Percentiles rank a stretch among this genome's conserved stretches.
phyloP scores from a whole-genome alignment of 2,113 vertebrate genomes.

The Amblyopsis rosae region DNA sequence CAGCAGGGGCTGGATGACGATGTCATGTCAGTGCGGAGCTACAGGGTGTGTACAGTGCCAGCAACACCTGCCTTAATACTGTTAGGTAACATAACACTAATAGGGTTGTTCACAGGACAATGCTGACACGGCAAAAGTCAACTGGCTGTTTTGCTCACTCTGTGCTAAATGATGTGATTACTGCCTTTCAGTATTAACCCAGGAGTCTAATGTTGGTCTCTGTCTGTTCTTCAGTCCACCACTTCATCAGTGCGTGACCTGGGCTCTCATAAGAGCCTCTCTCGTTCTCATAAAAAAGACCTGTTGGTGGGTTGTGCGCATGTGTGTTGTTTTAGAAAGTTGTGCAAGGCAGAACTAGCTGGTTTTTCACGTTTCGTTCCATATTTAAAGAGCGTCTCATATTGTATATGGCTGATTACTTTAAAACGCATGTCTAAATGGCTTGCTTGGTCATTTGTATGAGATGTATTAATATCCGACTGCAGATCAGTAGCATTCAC shows the following conservation, averaged over 20 bases:
- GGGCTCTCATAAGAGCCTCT: constrained; percentile 75
- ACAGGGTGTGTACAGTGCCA: constrained; percentile 78
- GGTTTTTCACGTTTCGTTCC: background rate
- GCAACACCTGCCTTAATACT: background rate
- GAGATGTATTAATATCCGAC: too few relatives aligned
- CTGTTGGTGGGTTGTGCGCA: constrained; percentile 77
- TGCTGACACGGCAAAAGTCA: constrained; percentile 10
- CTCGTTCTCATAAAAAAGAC: constrained; percentile 81
- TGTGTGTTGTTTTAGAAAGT: background rate
- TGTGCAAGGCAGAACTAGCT: background rate
- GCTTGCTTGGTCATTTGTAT: constrained; percentile 1
- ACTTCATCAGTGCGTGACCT: constrained; percentile 73
- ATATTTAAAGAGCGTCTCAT: too few relatives aligned
- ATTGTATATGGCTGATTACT: too few relatives aligned
- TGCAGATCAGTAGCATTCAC: too few relatives aligned
- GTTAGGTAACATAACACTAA: background rate
- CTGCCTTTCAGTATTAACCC: background rate
- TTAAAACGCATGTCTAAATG: too few relatives aligned
- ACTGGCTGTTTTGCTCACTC: background rate
- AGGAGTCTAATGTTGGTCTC: constrained; percentile 17
- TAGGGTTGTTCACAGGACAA: background rate
- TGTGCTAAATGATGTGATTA: background rate
- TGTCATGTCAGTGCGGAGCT: constrained; percentile 72
- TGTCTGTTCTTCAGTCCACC: constrained; percentile 77
- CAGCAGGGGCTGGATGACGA: constrained; percentile 77